These are phyloP conservation scores for Capromys pilorides DNA, from an alignment of 2,797 vertebrate genomes.

Conservation along the genomic window DNA sequence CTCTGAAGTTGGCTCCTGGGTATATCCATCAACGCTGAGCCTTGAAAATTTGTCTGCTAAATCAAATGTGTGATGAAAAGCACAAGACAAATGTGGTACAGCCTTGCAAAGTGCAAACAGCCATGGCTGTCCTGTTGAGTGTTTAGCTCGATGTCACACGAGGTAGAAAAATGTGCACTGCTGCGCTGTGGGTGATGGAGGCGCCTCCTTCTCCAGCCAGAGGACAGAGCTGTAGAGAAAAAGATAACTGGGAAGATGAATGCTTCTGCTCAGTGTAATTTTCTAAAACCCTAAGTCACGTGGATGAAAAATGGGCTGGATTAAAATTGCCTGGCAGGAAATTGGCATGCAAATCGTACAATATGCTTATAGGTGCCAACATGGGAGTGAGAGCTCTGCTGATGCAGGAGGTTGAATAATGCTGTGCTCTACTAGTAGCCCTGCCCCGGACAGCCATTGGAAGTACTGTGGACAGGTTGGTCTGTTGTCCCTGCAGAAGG, in stretches of 20 bases:
- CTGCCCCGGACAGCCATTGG: not conserved
- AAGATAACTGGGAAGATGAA: not conserved
- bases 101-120: constrained; percentile 2
- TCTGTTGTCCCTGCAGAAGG: not conserved
- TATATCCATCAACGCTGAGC: constrained; percentile 35
- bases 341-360: not conserved
- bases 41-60: constrained; percentile 58
- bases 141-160: not conserved
- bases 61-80: constrained; percentile 55
- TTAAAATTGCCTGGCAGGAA: constrained; percentile 19
- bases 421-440: rapidly evolving
- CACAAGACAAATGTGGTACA: not conserved
- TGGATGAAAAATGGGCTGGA: not conserved
- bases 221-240: not conserved
- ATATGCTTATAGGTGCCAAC: not conserved
- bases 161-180: not conserved
- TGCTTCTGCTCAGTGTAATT: not conserved
- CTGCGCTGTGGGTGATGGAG: not conserved
- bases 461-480: not conserved
- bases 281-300: constrained; percentile 1
- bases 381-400: too few species aligned
- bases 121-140: not conserved
- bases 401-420: rapidly evolving
- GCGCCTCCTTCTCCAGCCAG: not conserved
- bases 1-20: constrained; percentile 51